Base-by-base conservation (phyloP, 2,888 invertebrate genomes). In the Torymus tubicola region DNA sequence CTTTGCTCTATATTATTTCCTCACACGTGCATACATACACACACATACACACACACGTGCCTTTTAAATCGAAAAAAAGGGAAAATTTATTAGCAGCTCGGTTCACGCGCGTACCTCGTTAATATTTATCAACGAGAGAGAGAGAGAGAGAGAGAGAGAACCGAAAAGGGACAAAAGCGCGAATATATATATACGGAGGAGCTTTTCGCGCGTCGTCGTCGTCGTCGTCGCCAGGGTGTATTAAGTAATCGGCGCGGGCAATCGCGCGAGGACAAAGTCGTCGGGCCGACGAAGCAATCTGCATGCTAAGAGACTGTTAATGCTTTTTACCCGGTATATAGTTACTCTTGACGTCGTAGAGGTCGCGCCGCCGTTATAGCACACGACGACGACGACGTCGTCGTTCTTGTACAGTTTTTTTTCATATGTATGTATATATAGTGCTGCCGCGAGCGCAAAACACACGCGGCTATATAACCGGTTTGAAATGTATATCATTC, bases 231-330 rank as follows among this genome's bases (percentile, higher is more conserved):
- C 14, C 21, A n/a, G 57, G 65, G 83, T 86, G 87, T 87, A 89
- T 89, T 89, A 88, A 88, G 89, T 90, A 90, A 90, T 90, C 73
- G 42, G 42, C 42, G 67, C 60, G 70, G 50, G 50, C 64, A 67
- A 71, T 78, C 65, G 64, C 52, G 21, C 87, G 86, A 89, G 88
- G 68, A 73, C 73, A 58, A 65, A 64, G 64, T 63, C 69, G 13
- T 16, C 4, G n/a, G 87, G 87, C 87, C 88, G 87, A 87, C 86
- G 87, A 85, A 86, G 87, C 88, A 90, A 90, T 90, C 88, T 90
- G 89, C 90, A 90, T 90, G 88, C 89, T 90, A 89, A 90, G 88
- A 89, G 89, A 88, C 87, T 86, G 88, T 88, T 89, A 89, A 90
- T 89, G 87, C 88, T 88, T 87, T 88, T 89, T 89, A 86, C 87